Evolutionary conservation across 2,797 vertebrate genomes (phyloP), one percentile per base, ranked within the genome.

Genomic region (Sardinella longiceps): DNA sequence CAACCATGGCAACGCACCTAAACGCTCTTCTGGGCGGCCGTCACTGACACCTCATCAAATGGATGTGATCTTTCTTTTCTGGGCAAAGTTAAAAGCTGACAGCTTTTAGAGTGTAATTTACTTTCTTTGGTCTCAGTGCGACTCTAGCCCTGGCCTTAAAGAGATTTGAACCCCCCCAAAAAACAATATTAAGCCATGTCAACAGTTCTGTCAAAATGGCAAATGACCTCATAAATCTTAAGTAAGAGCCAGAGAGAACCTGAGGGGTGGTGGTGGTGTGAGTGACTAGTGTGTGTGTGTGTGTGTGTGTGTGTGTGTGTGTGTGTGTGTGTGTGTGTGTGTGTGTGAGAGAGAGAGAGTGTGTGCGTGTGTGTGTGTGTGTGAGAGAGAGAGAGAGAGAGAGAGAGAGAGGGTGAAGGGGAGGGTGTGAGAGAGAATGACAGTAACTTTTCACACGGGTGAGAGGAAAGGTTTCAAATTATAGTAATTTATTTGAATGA

Each of bases 321-420:
- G n/a, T n/a, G n/a, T n/a, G n/a, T 45, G 58, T 87, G 81, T 86
- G 81, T 81, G 60, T 63, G 81, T 85, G 33, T 81, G 53, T 81
- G 45, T 10, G 48, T 28, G 25, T 25, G 25, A 48, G 37, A 63
- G 70, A 81, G 43, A 15, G 46, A 23, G 23, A 25, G 7, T 7
- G 81, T 80, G 53, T 86, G 53, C 45, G 58, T 87, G 81, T 86
- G 81, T 81, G 60, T 63, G 81, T 85, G 33, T 81, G 53, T 81
- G 45, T 10, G 48, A 33, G 25, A 30, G 25, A 48, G 37, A 63
- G 70, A 81, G 43, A 15, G 46, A 23, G 23, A 25, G 7, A 60
- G 1, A 58, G 23, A 60, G 3, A 11, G 56, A 53, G 7, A 53
- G 51, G 7, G 20, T 20, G 20, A 18, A 20, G 7, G 14, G 7